Base-by-base conservation (phyloP, 2,888 invertebrate genomes). In the Sinohyriopsis cumingii region DNA sequence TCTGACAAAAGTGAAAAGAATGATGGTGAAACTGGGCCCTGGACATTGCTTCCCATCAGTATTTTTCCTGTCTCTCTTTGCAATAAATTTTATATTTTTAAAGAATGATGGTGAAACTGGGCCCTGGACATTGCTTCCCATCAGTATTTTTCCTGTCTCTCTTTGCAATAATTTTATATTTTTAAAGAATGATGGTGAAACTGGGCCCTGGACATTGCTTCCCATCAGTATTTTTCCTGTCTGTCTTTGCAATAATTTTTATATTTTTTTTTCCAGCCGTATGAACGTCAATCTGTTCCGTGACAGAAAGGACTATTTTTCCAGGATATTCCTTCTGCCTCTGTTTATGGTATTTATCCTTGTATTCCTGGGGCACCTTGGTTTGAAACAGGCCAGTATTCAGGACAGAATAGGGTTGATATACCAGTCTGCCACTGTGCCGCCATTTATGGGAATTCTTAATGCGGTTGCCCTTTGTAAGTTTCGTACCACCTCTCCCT, bases 401-500 rank as follows among this genome's bases (percentile, higher is more conserved):
- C 86, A 86, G 74, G 85, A 86, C 72, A 71, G 86, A 20, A 75
- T 80, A 20, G 86, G 86, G 0, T 67, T 86, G 6, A 69, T 84
- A 18, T 85, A 82, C 71, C 80, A 86, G 71, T 59, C 77, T 0
- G 67, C 76, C 4, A 76, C 78, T 3, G 82, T 80, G 12, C 78
- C 85, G 0, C 77, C 84, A 0, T 82, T 80, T 63, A 70, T 82
- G 66, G 82, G 80, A 18, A 71, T 84, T 55, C 76, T 83, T 66
- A 79, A 82, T 67, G 72, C 73, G 9, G 71, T 84, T 0, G 78
- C 81, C 5, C 57, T 83, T 22, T 86, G 84, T 86, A 72, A 76
- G 83, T 78, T 5, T 20, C 19, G 6, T n/a, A 9, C 5, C 57
- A n/a, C 24, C 20, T n/a, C 24, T 18, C 12, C 18, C 0, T 57